Evolutionary conservation across 2,797 vertebrate genomes (phyloP).

Genomic region (Adelosebastes latens): DNA sequence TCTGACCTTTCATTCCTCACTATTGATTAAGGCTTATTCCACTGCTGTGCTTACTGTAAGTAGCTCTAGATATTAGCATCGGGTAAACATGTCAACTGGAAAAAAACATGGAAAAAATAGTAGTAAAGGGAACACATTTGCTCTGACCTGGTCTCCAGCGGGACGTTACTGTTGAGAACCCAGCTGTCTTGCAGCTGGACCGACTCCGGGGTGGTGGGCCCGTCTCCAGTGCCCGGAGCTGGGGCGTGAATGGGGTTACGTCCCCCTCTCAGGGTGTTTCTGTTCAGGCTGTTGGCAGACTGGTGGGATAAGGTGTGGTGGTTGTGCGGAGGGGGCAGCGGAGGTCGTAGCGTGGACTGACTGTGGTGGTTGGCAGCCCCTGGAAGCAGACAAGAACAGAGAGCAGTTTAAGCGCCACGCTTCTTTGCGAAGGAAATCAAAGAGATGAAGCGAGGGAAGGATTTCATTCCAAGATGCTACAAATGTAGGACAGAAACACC

Average conservation of each 20-base stretch:
- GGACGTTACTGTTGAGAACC: constrained; percentile 96
- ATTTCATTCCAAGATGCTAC: constrained; percentile 11
- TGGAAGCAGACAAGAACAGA: constrained; percentile 66
- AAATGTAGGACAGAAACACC: constrained; percentile 13
- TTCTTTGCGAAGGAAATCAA: constrained; percentile 13
- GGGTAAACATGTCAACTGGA: constrained; percentile 18
- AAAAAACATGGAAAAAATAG: background rate
- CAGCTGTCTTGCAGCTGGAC: constrained; percentile 97
- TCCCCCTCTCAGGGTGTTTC: constrained; percentile 94
- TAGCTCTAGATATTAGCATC: constrained; percentile 13
- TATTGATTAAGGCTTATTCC: constrained; percentile 50
- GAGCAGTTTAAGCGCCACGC: background rate
- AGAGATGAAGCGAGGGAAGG: background rate
- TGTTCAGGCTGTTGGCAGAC: constrained; percentile 98
- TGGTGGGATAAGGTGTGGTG: constrained; percentile 96
- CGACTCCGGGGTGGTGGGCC: constrained; percentile 95
- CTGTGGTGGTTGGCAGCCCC: constrained; percentile 96
- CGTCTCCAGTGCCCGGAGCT: constrained; percentile 88
- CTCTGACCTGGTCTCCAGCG: constrained; percentile 92
- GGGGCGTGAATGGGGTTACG: constrained; percentile 94
- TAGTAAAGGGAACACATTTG: background rate
- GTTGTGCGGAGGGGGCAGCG: constrained; percentile 96
- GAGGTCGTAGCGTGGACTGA: constrained; percentile 94
- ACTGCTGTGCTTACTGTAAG: constrained; percentile 27
- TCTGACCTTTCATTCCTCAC: constrained; percentile 49